Evolutionary conservation across 2,888 invertebrate species (phyloP).

Genomic region (Melinopterus prodromus): DNA sequence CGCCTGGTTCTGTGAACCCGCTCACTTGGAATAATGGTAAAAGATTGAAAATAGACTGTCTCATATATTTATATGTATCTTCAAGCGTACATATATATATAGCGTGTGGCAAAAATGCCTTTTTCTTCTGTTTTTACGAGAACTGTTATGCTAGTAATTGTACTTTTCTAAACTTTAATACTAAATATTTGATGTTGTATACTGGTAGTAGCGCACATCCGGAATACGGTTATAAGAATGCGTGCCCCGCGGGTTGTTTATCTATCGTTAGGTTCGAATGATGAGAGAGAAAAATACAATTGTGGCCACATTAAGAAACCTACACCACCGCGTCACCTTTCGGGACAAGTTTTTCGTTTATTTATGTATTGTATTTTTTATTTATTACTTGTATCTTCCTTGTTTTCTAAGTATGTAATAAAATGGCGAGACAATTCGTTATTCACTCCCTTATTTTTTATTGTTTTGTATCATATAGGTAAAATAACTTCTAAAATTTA

Average conservation of each 20-base stretch:
- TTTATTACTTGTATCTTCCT: slow-evolving; percentile 14
- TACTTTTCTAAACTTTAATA: slow-evolving; percentile 4
- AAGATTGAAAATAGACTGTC: neutral
- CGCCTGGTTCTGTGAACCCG: slow-evolving; percentile 59
- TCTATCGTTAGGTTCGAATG: too few species aligned
- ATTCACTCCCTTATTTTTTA: slow-evolving; percentile 8
- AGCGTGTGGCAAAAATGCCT: neutral
- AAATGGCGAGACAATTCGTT: slow-evolving; percentile 22
- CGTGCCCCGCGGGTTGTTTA: too few species aligned
- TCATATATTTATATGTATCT: neutral
- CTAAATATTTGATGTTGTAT: neutral
- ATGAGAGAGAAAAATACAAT: neutral
- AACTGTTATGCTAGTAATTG: slow-evolving; percentile 4
- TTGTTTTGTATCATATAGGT: slow-evolving; percentile 9
- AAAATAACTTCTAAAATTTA: slow-evolving; percentile 9
- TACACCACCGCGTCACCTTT: neutral
- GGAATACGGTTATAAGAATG: too few species aligned
- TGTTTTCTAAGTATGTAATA: slow-evolving; percentile 23
- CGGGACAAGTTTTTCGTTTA: slow-evolving; percentile 14
- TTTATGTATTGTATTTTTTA: slow-evolving; percentile 28
- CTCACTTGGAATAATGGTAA: slow-evolving; percentile 9
- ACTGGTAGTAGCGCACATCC: neutral
- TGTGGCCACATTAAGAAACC: neutral
- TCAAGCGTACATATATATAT: neutral
- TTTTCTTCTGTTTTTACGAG: neutral